Evolutionary conservation across 2,888 invertebrate species (phyloP), one percentile per base, ranked within the genome.

Genomic region (Lacanobia wlatinum): DNA sequence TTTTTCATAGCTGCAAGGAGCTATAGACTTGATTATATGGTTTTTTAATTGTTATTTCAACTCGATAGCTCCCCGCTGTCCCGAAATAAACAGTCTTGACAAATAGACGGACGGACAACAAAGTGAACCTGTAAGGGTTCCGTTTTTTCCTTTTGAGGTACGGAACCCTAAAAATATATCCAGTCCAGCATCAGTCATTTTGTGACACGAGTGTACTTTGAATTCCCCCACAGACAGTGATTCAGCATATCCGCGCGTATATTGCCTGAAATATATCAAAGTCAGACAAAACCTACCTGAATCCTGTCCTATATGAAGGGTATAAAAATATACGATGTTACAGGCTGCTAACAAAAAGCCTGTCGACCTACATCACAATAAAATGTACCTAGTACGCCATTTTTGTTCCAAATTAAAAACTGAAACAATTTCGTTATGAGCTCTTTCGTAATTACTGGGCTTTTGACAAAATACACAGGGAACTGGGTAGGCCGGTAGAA

Each of bases 341-440:
- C 59, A 73, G 59, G n/a, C 55, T 28, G 60, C 65, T 50, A 43
- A 63, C 68, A 60, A 78, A 60, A 63, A 70, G 21, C 28, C 60
- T 18, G 46, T 48, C 48, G 50, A 66, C 68, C 73, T 28, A 55
- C 62, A 43, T 82, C 78, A 67, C 28, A 70, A 70, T 73, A 69
- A 78, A 69, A 73, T 56, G 59, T 63, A 56, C 14, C 21, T 14
- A 60, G 43, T 23, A 46, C 16, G 55, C 16, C 18, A 52, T 56
- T 69, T 66, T 66, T 69, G 55, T 68, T 63, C 18, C 34, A 78
- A 65, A 83, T 73, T 83, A 82, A 68, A 79, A 72, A 78, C 50
- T 73, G 65, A 78, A 80, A 80, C 80, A 73, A 83, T 78, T 83
- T 70, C 52, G 64, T 61, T 78, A 62, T 73, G 52, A 69, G 55